Percentiles rank a stretch among this genome's conserved stretches.
Conservation (phyloP, 2,888 invertebrate species). For the Ophion ventricosus region DNA sequence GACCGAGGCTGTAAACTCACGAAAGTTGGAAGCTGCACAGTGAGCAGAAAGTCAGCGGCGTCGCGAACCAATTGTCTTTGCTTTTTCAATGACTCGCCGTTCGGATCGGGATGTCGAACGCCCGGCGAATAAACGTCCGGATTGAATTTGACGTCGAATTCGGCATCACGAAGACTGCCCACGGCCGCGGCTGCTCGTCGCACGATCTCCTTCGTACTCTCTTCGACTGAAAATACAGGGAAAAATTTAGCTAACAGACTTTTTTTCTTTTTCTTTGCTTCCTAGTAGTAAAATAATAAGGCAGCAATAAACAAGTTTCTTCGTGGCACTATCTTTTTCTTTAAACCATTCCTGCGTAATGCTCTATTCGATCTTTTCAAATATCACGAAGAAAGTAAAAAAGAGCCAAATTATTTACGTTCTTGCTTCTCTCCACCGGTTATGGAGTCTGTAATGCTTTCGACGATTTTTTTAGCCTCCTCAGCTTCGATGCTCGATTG, state of each 20-base stretch:
- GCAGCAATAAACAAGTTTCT: background rate
- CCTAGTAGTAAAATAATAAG: background rate
- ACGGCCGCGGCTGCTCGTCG: slow-evolving; percentile 95
- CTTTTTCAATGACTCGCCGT: slow-evolving; percentile 89
- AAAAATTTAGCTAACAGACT: background rate
- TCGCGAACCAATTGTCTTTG: slow-evolving; percentile 96
- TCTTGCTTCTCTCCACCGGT: slow-evolving; percentile 91
- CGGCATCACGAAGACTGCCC: slow-evolving; percentile 96
- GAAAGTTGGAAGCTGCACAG: slow-evolving; percentile 97
- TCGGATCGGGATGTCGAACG: slow-evolving; percentile 92
- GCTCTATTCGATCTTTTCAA: background rate
- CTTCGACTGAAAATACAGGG: slow-evolving; percentile 87
- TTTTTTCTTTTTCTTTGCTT: background rate
- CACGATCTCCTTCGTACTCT: slow-evolving; percentile 94
- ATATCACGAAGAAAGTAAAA: slow-evolving; percentile 68
- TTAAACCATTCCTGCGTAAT: background rate
- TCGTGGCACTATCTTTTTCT: no score
- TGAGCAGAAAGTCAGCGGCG: slow-evolving; percentile 96
- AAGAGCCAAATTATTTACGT: slow-evolving; percentile 83
- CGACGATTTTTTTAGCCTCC: slow-evolving; percentile 96
- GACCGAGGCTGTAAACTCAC: slow-evolving; percentile 85
- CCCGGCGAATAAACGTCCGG: slow-evolving; percentile 99
- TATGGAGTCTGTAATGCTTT: slow-evolving; percentile 92
- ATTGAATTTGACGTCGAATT: slow-evolving; percentile 99
- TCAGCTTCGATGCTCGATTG: slow-evolving; percentile 87